These are phyloP conservation scores for Mesoligia furuncula DNA, from an alignment of 2,888 invertebrate genomes.

Conservation along the genomic window DNA sequence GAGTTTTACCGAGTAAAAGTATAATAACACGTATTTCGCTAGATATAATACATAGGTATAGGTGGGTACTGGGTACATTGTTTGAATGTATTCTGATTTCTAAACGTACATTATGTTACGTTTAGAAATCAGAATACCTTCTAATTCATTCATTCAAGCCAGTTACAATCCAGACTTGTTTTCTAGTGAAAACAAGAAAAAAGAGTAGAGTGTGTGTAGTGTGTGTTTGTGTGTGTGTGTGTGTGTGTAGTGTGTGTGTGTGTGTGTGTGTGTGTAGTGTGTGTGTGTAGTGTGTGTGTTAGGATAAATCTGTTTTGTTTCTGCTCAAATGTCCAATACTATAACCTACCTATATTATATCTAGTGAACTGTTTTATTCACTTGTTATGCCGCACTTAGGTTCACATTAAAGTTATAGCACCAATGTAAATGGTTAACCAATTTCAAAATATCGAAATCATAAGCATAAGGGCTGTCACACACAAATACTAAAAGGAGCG, in stretches of 20 bases:
- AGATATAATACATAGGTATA: slow-evolving; percentile 13
- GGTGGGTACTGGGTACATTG: no score
- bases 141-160: no score
- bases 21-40: not conserved
- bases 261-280: no score
- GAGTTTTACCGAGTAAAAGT: slow-evolving; percentile 30
- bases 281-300: no score
- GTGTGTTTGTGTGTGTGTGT: no score
- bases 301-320: not conserved
- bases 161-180: not conserved
- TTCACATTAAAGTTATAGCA: not conserved
- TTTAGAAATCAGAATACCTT: no score
- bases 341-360: not conserved
- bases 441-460: slow-evolving; percentile 21
- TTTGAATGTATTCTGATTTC: not conserved
- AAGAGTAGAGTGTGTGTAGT: no score
- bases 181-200: not conserved
- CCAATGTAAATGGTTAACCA: no score
- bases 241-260: no score
- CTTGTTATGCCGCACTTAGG: not conserved
- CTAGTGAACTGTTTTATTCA: not conserved
- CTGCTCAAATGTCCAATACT: not conserved
- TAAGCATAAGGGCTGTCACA: not conserved
- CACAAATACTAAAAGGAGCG: slow-evolving; percentile 9
- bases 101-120: not conserved